Conservation (phyloP, 2,113 vertebrate species). For the Neogobius melanostomus region DNA sequence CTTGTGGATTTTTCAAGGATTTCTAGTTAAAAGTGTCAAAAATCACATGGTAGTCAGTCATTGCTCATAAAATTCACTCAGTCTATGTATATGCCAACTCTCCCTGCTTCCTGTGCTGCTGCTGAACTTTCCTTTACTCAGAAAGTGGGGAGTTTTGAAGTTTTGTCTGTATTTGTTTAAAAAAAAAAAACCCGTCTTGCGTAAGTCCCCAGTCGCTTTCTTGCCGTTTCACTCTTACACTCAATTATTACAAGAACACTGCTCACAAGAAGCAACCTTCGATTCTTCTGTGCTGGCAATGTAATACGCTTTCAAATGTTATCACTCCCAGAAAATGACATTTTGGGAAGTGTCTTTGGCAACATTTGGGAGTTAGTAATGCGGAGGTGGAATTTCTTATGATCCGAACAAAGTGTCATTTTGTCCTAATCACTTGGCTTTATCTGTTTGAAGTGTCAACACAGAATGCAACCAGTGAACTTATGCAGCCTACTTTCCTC, state of each 20-base stretch:
- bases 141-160: slow-evolving; percentile 45
- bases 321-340: slow-evolving; percentile 28
- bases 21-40: slow-evolving; percentile 29
- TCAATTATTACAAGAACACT: slow-evolving; percentile 49
- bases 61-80: too few species aligned
- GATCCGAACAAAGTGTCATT: slow-evolving; percentile 51
- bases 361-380: slow-evolving; percentile 28
- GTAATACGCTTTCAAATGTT: slow-evolving; percentile 1
- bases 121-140: slow-evolving; percentile 36
- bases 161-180: slow-evolving; percentile 56
- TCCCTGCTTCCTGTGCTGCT: slow-evolving; percentile 40
- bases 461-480: slow-evolving; percentile 6
- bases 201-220: slow-evolving; percentile 29
- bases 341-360: slow-evolving; percentile 15
- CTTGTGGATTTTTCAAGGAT: slow-evolving; percentile 15
- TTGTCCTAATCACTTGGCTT: slow-evolving; percentile 42
- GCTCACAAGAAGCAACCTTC: slow-evolving; percentile 21
- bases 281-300: not conserved
- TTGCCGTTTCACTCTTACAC: slow-evolving; percentile 33
- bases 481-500: not conserved
- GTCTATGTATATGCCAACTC: not conserved
- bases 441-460: slow-evolving; percentile 9
- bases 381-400: slow-evolving; percentile 43
- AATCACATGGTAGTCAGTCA: slow-evolving; percentile 16
- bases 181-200: slow-evolving; percentile 47